Evolutionary conservation across 2,113 vertebrate genomes (phyloP).

Genomic region (Heteronetta atricapilla): DNA sequence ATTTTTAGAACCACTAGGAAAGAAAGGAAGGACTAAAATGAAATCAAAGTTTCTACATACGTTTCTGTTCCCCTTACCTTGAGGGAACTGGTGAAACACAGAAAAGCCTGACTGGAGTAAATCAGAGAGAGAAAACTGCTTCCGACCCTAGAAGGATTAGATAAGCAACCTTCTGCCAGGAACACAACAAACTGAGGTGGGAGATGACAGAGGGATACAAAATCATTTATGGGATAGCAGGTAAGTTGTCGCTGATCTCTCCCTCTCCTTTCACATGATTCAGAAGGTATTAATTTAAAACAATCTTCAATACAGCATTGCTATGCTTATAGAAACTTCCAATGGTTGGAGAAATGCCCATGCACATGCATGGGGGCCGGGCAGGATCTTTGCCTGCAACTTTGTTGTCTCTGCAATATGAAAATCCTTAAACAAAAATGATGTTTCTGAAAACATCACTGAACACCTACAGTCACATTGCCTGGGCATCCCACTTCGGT

Average conservation of each 20-base stretch:
- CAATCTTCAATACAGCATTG: no score
- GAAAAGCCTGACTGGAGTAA: background rate
- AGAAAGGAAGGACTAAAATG: background rate
- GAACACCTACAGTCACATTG: no score
- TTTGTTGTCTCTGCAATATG: no score
- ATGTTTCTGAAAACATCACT: no score
- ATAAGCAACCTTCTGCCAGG: background rate
- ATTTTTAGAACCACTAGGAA: background rate
- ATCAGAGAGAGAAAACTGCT: background rate
- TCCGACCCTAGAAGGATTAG: background rate
- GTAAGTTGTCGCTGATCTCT: background rate
- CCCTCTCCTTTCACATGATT: background rate
- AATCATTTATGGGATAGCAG: background rate
- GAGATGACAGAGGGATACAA: background rate
- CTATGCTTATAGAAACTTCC: background rate
- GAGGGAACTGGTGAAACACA: background rate
- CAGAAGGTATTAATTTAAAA: background rate
- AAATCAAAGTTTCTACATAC: background rate
- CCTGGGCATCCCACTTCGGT: no score
- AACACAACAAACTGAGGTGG: background rate
- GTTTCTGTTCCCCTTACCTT: background rate
- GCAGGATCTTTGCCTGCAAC: no score
- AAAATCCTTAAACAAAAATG: no score
- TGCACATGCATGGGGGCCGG: no score
- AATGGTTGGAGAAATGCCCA: background rate